Evolutionary conservation across 2,797 vertebrate genomes (phyloP), one percentile per base, ranked within the genome.

Genomic region (Austrolebias charrua): DNA sequence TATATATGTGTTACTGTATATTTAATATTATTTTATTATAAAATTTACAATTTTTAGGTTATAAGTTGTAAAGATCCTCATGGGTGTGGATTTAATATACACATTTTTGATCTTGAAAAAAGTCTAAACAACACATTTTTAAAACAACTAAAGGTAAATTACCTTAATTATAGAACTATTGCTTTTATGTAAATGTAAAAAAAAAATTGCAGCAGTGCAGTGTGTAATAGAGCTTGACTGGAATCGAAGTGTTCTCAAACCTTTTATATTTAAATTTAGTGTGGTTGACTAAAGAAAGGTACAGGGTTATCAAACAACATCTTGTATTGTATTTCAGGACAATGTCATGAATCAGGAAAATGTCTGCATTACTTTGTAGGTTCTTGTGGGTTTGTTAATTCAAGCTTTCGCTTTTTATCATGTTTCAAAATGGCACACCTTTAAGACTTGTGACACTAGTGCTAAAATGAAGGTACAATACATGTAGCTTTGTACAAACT

Each of bases 341-440:
- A 16, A 16, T 42, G 13, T 42, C 10, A 11, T 5, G 15, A 44
- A 28, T 31, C 28, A 8, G 6, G 14, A 51, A 18, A 31, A 54
- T 11, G 24, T 48, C 44, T 48, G n/a, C 11, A 12, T 19, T 18
- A 11, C 51, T 60, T 40, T 51, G n/a, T 54, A 18, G 48, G 18
- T 35, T 66, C 44, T 54, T 33, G 45, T 19, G 16, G 2, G 18
- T 42, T 14, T 18, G 1, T 53, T 57, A 29, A 15, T n/a, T 51
- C 40, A 35, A n/a, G 24, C 28, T 19, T 18, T 14, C 3, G 19
- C 28, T 49, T 19, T 16, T n/a, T 40, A 48, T 15, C 45, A n/a
- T n/a, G 48, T 70, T 65, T 70, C 28, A 47, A 5, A 45, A 7
- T 24, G 42, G 56, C 50, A 12, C 20, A 44, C 14, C 16, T 51